Base-by-base conservation (phyloP, 1,140 invertebrate species). In the Marisa cornuarietis region DNA sequence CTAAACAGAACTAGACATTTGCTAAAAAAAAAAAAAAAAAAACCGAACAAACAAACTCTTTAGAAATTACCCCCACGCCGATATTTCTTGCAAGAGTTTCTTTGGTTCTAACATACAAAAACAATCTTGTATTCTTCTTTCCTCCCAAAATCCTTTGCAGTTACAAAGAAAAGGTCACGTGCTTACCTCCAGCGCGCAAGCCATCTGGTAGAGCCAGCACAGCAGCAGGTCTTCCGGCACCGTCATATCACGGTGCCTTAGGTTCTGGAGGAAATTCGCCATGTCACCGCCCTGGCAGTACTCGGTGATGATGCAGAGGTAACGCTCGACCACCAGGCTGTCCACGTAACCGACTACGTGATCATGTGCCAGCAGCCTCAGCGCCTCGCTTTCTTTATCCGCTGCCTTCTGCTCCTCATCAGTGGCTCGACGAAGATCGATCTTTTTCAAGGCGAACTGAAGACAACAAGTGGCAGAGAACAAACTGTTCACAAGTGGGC, bases 231-330 rank as follows among this genome's bases (percentile, higher is more conserved):
- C 69, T 51, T 81, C 80, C 10, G 76, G 80, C 11, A 81, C 31
- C n/a, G 22, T 13, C 22, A 16, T 26, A 14, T n/a, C n/a, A n/a
- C n/a, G n/a, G n/a, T n/a, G n/a, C n/a, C 22, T 7, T 1, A 68
- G 24, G 14, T 71, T 52, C 20, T 66, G 31, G 13, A 81, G 52
- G 65, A 81, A 78, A 16, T 26, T 14, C 1, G 16, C 52, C 58
- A 81, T 69, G 54, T 81, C 80, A 20, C 80, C 80, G 4, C 80
- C 80, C 16, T 61, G 68, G 52, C 80, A 81, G 76, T 72, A 81
- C 61, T 81, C 80, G 5, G 76, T 81, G 76, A 78, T 24, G 68
- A 81, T 81, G 61, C 31, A 66, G 4, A 78, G 61, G 51, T n/a
- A 8, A 26, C 24, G 18, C n/a, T n/a, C 51, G 20, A 54, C 8